These are phyloP conservation scores for Calosoma granatense DNA, from an alignment of 1,140 invertebrate species.

Conservation along the genomic window DNA sequence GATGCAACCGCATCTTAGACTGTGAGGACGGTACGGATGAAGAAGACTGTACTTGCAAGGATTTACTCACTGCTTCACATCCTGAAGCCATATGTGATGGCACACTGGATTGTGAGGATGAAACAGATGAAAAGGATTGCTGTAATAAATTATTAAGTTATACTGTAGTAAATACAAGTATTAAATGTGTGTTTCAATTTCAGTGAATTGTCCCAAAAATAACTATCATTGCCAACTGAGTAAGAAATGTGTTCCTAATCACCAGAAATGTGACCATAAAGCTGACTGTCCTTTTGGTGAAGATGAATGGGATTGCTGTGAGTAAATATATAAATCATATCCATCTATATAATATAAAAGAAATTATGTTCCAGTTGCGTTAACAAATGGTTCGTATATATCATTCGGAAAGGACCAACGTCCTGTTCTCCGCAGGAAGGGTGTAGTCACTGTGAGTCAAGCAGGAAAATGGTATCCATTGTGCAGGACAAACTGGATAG, in stretches of 20 bases:
- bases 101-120: slow-evolving; percentile 62
- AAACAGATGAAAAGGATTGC: slow-evolving; percentile 45
- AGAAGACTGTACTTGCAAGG: slow-evolving; percentile 57
- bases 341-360: slow-evolving; percentile 4
- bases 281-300: slow-evolving; percentile 53
- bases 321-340: slow-evolving; percentile 25
- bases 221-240: slow-evolving; percentile 47
- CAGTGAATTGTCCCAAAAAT: slow-evolving; percentile 42
- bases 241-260: slow-evolving; percentile 43
- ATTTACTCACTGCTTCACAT: slow-evolving; percentile 46
- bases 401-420: slow-evolving; percentile 43
- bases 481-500: slow-evolving; percentile 40
- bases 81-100: slow-evolving; percentile 62
- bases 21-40: slow-evolving; percentile 79
- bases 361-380: slow-evolving; percentile 41
- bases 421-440: slow-evolving; percentile 45
- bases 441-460: slow-evolving; percentile 46
- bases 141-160: slow-evolving; percentile 23
- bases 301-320: slow-evolving; percentile 64
- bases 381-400: slow-evolving; percentile 50
- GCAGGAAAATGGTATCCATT: slow-evolving; percentile 48
- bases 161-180: background rate
- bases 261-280: slow-evolving; percentile 48
- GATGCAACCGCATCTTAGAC: slow-evolving; percentile 60
- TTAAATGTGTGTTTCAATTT: slow-evolving; percentile 23